Conservation (phyloP, 2,888 invertebrate genomes). For the Platycnemis pennipes region DNA sequence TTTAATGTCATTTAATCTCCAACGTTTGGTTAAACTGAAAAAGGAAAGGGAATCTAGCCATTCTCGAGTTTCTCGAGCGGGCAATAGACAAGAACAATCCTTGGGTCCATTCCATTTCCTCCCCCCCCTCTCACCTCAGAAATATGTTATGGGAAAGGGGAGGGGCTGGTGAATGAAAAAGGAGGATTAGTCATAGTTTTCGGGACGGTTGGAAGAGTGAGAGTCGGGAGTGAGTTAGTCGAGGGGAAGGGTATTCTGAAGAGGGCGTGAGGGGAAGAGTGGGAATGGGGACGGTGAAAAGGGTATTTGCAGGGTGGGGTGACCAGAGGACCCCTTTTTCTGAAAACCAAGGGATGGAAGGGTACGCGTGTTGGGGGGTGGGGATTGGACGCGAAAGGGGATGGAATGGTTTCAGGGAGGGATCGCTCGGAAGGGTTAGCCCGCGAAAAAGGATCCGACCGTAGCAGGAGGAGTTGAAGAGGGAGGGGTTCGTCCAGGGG, state of each 20-base stretch:
- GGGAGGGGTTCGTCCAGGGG: not conserved
- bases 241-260: not conserved
- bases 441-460: not conserved
- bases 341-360: slow-evolving; percentile 10
- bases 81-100: too few species aligned
- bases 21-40: not conserved
- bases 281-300: not conserved
- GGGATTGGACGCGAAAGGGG: not conserved
- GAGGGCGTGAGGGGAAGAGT: not conserved
- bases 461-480: not conserved
- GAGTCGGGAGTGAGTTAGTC: not conserved
- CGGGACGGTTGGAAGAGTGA: not conserved
- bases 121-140: not conserved
- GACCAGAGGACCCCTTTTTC: not conserved
- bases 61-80: not conserved
- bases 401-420: not conserved
- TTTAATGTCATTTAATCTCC: not conserved
- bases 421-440: not conserved
- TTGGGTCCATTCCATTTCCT: too few species aligned
- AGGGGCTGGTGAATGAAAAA: not conserved
- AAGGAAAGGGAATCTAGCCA: not conserved
- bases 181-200: slow-evolving; percentile 29
- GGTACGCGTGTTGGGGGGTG: not conserved
- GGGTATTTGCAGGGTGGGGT: slow-evolving; percentile 6
- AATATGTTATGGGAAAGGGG: not conserved